Percentiles rank a stretch among this genome's conserved stretches.
These are phyloP conservation scores for Galagoides demidoff DNA, from an alignment of 2,797 vertebrate genomes.

Conservation along the genomic window DNA sequence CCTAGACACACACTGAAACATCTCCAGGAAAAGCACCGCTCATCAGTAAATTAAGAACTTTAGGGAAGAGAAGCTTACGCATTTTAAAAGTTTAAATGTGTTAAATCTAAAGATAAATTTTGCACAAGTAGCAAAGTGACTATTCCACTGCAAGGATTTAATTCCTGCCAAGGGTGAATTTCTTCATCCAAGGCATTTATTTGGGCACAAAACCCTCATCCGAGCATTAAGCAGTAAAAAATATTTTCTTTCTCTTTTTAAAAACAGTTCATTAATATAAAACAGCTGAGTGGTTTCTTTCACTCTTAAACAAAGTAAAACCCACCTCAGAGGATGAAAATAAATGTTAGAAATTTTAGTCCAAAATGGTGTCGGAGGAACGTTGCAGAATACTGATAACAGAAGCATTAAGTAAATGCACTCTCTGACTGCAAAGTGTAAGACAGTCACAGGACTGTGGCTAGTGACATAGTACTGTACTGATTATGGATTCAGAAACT, in stretches of 20 bases:
- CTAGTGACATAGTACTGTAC: neutral
- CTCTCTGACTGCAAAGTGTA: neutral
- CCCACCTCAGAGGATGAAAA: constrained; percentile 51
- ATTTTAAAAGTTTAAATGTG: constrained; percentile 23
- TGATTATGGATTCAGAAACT: neutral
- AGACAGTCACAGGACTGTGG: neutral
- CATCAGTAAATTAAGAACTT: constrained; percentile 17
- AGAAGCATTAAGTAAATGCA: neutral
- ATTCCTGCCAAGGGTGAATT: constrained; percentile 62
- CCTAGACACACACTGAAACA: neutral
- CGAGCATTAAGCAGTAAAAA: constrained; percentile 59
- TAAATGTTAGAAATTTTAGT: constrained; percentile 26
- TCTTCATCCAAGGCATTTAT: constrained; percentile 73
- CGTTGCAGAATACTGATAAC: neutral
- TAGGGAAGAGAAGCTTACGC: neutral
- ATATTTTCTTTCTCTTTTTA: neutral
- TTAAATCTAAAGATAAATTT: constrained; percentile 50
- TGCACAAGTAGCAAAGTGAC: constrained; percentile 10
- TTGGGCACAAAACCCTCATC: constrained; percentile 65
- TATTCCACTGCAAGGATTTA: constrained; percentile 56
- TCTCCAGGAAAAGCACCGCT: neutral
- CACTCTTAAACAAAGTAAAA: constrained; percentile 66
- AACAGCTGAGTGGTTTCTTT: constrained; percentile 65
- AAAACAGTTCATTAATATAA: constrained; percentile 62
- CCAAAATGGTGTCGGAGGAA: neutral